These are phyloP conservation scores for Salarias fasciatus DNA, from an alignment of 2,797 vertebrate genomes.

Conservation along the genomic window DNA sequence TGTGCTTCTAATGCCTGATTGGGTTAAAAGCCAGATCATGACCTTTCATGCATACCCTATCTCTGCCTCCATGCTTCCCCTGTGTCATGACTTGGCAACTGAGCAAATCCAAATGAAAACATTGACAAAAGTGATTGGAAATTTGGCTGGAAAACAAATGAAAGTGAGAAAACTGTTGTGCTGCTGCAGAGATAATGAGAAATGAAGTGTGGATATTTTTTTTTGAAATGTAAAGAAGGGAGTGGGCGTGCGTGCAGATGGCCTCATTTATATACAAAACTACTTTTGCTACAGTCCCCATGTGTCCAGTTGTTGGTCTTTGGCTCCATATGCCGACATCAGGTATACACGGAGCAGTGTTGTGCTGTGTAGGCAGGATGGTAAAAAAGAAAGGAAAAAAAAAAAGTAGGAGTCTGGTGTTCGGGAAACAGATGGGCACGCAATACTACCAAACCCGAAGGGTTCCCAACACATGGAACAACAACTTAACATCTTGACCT, in stretches of 20 bases:
- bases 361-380: neutral
- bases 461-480: too few relatives aligned
- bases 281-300: neutral
- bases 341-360: neutral
- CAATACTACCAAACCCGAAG: too few relatives aligned
- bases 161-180: neutral
- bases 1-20: constrained; percentile 42
- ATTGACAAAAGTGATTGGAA: constrained; percentile 23
- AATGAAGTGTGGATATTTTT: neutral
- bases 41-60: constrained; percentile 49
- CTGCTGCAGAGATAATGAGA: neutral
- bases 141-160: constrained; percentile 18
- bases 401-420: too few relatives aligned
- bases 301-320: neutral
- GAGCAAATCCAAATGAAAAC: constrained; percentile 40
- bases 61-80: constrained; percentile 1
- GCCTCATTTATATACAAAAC: too few relatives aligned
- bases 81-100: constrained; percentile 14
- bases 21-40: constrained; percentile 56
- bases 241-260: too few relatives aligned
- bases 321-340: neutral
- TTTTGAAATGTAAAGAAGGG: neutral
- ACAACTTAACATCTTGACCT: too few relatives aligned
- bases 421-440: neutral
- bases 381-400: too few relatives aligned